Conservation (phyloP, 1,140 invertebrate genomes). For the Pseudomyrmex concolor region DNA sequence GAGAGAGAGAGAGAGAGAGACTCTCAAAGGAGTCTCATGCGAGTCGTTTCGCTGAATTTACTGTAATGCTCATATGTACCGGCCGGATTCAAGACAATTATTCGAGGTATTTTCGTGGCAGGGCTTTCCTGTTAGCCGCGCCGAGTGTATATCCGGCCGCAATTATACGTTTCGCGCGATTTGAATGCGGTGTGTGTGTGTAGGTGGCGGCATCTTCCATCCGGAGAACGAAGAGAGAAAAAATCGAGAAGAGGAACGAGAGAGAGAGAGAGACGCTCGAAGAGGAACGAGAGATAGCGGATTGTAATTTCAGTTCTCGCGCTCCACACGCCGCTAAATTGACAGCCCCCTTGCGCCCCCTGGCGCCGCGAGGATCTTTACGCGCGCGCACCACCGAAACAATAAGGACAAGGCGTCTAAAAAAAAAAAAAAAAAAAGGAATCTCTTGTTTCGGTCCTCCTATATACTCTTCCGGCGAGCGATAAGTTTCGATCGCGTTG, state of each 20-base stretch:
- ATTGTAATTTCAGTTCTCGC: constrained; percentile 67
- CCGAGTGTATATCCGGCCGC: constrained; percentile 11
- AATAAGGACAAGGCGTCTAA: constrained; percentile 57
- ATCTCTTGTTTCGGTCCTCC: constrained; percentile 61
- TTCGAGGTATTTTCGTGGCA: constrained; percentile 78
- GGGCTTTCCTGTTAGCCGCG: constrained; percentile 75
- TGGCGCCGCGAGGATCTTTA: constrained; percentile 62
- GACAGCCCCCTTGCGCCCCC: constrained; percentile 51
- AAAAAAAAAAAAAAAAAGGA: constrained; percentile 49
- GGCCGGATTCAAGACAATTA: constrained; percentile 75
- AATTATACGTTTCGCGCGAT: constrained; percentile 61
- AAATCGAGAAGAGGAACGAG: constrained; percentile 18
- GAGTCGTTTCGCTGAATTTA: constrained; percentile 76
- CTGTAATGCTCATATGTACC: constrained; percentile 67
- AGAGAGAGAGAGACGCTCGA: constrained; percentile 20
- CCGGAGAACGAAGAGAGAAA: neutral
- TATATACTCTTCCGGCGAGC: constrained; percentile 10
- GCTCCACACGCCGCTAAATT: constrained; percentile 64
- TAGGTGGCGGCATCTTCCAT: constrained; percentile 45
- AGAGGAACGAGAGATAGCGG: constrained; percentile 41
- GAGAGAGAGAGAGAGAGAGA: too few species aligned
- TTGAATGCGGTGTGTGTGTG: constrained; percentile 23
- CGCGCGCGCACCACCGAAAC: constrained; percentile 60
- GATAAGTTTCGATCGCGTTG: constrained; percentile 15
- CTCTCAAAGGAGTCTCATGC: constrained; percentile 10